Evolutionary conservation across 2,113 vertebrate genomes (phyloP), one percentile per base, ranked within the genome.

Genomic region (Cettia cetti): DNA sequence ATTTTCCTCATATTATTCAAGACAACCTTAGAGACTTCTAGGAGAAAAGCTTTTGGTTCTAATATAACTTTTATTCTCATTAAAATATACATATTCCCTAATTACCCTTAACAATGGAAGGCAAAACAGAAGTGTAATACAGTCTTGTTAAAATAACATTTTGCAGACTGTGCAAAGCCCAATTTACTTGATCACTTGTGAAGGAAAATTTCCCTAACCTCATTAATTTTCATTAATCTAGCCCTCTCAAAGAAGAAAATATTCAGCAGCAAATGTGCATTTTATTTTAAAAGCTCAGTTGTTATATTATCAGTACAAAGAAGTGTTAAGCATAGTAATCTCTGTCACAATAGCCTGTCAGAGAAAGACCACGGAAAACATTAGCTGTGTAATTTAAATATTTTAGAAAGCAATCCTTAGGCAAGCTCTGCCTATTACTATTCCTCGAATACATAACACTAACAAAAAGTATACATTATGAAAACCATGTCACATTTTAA

Each of bases 161-260:
- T 82, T 84, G 72, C 65, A 77, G 64, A 91, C 45, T 82, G 70
- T 45, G 72, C 69, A 74, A 91, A 95, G 66, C 64, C 90, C 70
- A 37, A 39, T 68, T 90, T 88, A 70, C 82, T 86, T 89, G 82
- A 91, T 72, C n/a, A 78, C 74, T 92, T 70, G n/a, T 49, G 59
- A 95, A 95, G 45, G 63, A 77, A 61, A 95, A 83, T 90, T 82
- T 74, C 64, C 75, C 64, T 92, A 88, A 69, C 78, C 71, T 91
- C 75, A 74, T 95, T 95, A 86, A 78, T 95, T 89, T 93, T 86
- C 95, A 93, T 95, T 93, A 92, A 85, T 86, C 76, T 68, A 69
- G 27, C 59, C 47, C 52, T 92, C 94, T 87, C 91, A 89, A 87
- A 92, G 74, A 88, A 88, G 57, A 49, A 56, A 94, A 57, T 80